Percentiles rank a stretch among this genome's conserved stretches.
Evolutionary conservation across 2,888 invertebrate genomes (phyloP).

Genomic region (Drosophila ustulata): DNA sequence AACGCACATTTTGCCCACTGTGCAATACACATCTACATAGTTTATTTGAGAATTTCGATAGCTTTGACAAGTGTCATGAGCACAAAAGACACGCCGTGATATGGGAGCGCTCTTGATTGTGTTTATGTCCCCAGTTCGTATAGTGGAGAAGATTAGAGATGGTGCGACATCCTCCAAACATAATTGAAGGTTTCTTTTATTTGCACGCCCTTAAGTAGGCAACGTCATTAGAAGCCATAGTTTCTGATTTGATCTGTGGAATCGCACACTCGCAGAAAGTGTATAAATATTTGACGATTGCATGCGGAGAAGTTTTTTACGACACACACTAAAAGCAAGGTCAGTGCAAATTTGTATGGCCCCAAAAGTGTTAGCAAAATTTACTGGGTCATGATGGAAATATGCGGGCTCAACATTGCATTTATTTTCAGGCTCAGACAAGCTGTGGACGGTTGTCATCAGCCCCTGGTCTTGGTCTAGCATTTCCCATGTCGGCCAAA

Average conservation of each 20-base stretch:
- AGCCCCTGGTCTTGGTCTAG: slow-evolving; percentile 16
- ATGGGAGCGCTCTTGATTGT: slow-evolving; percentile 35
- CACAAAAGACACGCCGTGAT: slow-evolving; percentile 68
- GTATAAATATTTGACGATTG: slow-evolving; percentile 73
- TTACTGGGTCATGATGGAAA: slow-evolving; percentile 55
- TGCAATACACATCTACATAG: slow-evolving; percentile 40
- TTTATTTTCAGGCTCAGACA: slow-evolving; percentile 55
- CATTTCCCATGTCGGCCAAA: slow-evolving; percentile 39
- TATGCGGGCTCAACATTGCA: slow-evolving; percentile 68
- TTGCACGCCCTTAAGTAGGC: slow-evolving; percentile 30
- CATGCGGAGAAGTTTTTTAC: slow-evolving; percentile 29
- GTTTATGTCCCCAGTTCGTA: slow-evolving; percentile 47
- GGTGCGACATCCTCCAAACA: slow-evolving; percentile 19
- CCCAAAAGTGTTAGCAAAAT: slow-evolving; percentile 36
- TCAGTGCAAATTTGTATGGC: slow-evolving; percentile 16
- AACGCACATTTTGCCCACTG: slow-evolving; percentile 17
- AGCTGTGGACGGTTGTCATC: slow-evolving; percentile 70
- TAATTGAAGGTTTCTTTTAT: slow-evolving; percentile 67
- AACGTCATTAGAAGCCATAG: slow-evolving; percentile 15
- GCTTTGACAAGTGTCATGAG: slow-evolving; percentile 76
- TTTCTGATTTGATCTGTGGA: slow-evolving; percentile 45
- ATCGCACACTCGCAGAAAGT: slow-evolving; percentile 61
- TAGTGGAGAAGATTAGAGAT: slow-evolving; percentile 29
- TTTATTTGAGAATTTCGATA: slow-evolving; percentile 71
- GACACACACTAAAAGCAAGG: slow-evolving; percentile 25